phyloP scores from a whole-genome alignment of 2,888 invertebrate genomes.

The Ischnura elegans region DNA sequence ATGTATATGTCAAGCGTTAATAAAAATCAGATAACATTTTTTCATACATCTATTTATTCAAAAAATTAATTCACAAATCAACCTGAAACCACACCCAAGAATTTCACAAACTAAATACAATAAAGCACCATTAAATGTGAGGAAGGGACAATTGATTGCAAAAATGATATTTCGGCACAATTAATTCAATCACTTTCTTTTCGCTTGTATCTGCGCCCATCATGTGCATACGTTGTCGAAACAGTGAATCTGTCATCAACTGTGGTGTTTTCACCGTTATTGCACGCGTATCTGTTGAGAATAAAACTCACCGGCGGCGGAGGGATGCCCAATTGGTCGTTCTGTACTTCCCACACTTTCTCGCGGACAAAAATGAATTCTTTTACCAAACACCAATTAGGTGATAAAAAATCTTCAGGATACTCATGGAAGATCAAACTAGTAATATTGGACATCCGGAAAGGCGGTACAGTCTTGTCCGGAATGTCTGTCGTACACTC shows the following conservation, averaged over 20 bases:
- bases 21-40: no score
- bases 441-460: background rate
- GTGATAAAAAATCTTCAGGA: background rate
- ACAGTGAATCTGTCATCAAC: background rate
- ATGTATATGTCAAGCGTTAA: no score
- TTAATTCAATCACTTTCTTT: background rate
- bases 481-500: background rate
- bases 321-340: no score
- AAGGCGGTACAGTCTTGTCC: background rate
- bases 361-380: background rate
- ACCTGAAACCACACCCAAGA: no score
- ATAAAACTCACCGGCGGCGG: background rate
- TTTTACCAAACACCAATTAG: background rate
- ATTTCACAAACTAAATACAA: no score
- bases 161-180: no score
- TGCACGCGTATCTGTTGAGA: background rate
- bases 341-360: background rate
- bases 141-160: no score
- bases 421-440: background rate
- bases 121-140: no score
- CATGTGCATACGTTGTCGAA: background rate
- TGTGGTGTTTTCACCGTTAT: background rate
- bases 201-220: background rate
- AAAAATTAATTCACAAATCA: no score
- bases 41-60: no score